Percentiles rank a stretch among this genome's conserved stretches.
These are phyloP conservation scores for Onchidella celtica DNA, from an alignment of 2,888 invertebrate species.

Conservation along the genomic window DNA sequence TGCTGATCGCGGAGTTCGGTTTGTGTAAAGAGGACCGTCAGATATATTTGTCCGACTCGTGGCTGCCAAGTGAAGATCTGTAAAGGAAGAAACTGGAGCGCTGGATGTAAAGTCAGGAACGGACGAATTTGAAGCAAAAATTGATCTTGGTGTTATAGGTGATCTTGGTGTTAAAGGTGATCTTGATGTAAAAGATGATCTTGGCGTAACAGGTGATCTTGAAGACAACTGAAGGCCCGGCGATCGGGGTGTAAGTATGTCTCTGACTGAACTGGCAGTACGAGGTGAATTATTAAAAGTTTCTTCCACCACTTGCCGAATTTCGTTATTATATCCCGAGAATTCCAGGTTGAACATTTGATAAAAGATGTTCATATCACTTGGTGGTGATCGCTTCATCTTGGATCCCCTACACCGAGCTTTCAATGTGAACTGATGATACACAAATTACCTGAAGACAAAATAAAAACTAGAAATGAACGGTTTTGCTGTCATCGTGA, in stretches of 20 bases:
- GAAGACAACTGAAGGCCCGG: neutral
- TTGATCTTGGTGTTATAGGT: neutral
- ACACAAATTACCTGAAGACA: too few relatives aligned
- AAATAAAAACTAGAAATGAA: too few relatives aligned
- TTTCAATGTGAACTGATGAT: too few relatives aligned
- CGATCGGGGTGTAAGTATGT: conserved; percentile 15
- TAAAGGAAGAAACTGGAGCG: neutral
- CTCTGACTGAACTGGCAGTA: conserved; percentile 13
- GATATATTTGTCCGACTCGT: neutral
- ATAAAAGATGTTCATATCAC: conserved; percentile 2
- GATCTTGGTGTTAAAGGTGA: neutral
- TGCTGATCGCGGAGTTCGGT: neutral
- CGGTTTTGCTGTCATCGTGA: too few relatives aligned
- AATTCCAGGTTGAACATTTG: neutral
- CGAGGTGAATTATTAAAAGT: conserved; percentile 25
- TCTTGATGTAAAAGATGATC: neutral
- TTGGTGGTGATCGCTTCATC: neutral
- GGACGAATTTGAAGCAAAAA: neutral
- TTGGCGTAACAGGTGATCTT: neutral
- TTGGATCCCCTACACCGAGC: too few relatives aligned
- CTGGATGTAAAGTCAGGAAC: neutral
- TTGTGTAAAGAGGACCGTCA: neutral
- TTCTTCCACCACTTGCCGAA: conserved; percentile 1
- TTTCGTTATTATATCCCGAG: conserved; percentile 19
- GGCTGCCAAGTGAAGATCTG: neutral